Evolutionary conservation across 2,113 vertebrate genomes (phyloP).

Genomic region (Genyomyrus donnyi): DNA sequence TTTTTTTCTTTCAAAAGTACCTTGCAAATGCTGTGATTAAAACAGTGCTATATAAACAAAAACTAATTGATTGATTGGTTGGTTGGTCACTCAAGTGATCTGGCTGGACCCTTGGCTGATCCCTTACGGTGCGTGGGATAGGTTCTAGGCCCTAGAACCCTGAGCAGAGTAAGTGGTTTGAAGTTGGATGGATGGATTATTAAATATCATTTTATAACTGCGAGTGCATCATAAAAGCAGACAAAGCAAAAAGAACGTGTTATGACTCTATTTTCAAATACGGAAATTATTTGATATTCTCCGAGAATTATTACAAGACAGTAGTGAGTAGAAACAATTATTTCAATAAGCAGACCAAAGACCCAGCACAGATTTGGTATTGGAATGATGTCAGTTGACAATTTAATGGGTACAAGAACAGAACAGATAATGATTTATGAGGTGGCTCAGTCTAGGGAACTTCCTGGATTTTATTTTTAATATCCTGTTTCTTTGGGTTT

Average conservation of each 20-base stretch:
- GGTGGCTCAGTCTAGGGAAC: neutral
- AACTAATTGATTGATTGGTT: neutral
- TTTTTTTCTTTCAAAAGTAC: neutral
- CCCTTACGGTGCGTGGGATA: neutral
- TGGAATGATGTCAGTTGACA: neutral
- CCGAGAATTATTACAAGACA: neutral
- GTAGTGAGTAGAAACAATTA: neutral
- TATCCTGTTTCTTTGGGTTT: neutral
- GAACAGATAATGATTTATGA: neutral
- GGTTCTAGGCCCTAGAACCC: neutral
- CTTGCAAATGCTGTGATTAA: neutral
- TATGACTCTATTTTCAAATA: neutral
- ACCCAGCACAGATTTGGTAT: neutral
- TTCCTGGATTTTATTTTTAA: slow-evolving; percentile 9
- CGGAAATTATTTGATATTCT: neutral
- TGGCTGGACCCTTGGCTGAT: neutral
- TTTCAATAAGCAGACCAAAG: neutral
- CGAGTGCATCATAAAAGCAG: neutral
- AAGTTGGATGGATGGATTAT: neutral
- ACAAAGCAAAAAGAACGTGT: neutral
- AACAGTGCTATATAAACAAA: neutral
- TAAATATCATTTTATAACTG: neutral
- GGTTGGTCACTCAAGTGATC: too few species aligned
- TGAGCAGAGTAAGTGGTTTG: neutral
- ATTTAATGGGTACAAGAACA: neutral